Conservation (phyloP, 1,140 invertebrate genomes). For the Camponotus floridanus region DNA sequence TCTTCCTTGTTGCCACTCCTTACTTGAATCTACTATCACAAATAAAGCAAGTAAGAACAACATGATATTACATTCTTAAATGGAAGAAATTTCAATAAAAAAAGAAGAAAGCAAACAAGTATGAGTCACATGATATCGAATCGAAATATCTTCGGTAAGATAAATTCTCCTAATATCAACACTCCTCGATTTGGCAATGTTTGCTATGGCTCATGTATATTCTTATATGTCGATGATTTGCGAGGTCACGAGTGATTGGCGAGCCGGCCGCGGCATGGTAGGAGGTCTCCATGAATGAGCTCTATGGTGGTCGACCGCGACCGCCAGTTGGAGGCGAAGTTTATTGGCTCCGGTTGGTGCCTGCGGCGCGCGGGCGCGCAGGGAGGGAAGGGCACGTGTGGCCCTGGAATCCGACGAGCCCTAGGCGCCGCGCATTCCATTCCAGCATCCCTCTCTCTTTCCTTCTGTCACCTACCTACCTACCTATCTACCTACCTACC, state of each 20-base stretch:
- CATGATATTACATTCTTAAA: no score
- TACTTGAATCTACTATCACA: neutral
- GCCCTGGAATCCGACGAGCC: constrained; percentile 87
- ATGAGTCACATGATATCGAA: neutral
- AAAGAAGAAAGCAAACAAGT: neutral
- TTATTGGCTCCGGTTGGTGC: constrained; percentile 83
- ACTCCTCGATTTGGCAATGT: neutral
- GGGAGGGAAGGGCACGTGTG: constrained; percentile 85
- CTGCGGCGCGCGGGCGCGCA: constrained; percentile 81
- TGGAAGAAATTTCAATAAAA: no score
- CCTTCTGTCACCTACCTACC: constrained; percentile 56
- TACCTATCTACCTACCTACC: constrained; percentile 39
- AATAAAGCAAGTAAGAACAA: no score
- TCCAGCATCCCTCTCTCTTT: constrained; percentile 71
- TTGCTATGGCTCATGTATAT: neutral
- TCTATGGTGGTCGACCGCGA: constrained; percentile 86
- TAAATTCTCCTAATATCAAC: neutral
- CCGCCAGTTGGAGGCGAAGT: constrained; percentile 85
- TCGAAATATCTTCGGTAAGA: neutral
- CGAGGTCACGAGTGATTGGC: constrained; percentile 32
- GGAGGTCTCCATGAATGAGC: constrained; percentile 86
- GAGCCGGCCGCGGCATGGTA: constrained; percentile 78
- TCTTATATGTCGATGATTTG: neutral
- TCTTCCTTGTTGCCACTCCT: neutral
- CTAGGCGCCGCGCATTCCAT: constrained; percentile 88